phyloP scores from a whole-genome alignment of 2,888 invertebrate genomes.

The Lagria hirta region DNA sequence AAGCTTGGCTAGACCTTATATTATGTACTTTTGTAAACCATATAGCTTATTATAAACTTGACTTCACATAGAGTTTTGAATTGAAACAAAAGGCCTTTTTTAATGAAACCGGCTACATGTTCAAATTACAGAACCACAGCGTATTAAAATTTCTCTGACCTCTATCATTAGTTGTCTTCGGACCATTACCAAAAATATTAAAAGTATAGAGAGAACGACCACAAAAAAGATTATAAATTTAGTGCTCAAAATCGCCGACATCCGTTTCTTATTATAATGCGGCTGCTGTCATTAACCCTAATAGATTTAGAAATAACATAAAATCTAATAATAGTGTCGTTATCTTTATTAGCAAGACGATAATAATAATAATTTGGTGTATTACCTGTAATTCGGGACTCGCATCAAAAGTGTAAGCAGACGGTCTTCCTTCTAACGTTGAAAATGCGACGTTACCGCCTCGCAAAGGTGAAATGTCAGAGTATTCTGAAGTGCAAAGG shows the following conservation, averaged over 20 bases:
- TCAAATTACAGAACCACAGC: too few relatives aligned
- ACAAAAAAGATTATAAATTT: too few relatives aligned
- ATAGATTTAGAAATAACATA: constrained; percentile 15
- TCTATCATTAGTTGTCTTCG: too few relatives aligned
- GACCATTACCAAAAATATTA: too few relatives aligned
- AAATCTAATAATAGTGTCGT: constrained; percentile 12
- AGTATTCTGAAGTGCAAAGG: constrained; percentile 97
- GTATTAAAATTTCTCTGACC: too few relatives aligned
- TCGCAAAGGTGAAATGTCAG: constrained; percentile 93
- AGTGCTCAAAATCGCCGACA: constrained; percentile 6
- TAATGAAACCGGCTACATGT: too few relatives aligned
- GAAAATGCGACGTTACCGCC: constrained; percentile 95
- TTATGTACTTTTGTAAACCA: too few relatives aligned
- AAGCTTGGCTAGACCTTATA: too few relatives aligned
- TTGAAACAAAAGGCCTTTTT: too few relatives aligned
- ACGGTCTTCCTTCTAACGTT: constrained; percentile 91
- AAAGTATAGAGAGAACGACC: too few relatives aligned
- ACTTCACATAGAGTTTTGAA: too few relatives aligned
- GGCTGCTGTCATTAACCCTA: constrained; percentile 5
- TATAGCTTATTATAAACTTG: too few relatives aligned
- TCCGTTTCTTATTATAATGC: constrained; percentile 6
- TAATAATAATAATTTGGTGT: constrained; percentile 19
- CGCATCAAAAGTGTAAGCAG: constrained; percentile 88
- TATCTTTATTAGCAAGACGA: constrained; percentile 5
- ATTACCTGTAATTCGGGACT: constrained; percentile 87